phyloP scores from a whole-genome alignment of 1,140 invertebrate species.

The Scaptomyza hsui region DNA sequence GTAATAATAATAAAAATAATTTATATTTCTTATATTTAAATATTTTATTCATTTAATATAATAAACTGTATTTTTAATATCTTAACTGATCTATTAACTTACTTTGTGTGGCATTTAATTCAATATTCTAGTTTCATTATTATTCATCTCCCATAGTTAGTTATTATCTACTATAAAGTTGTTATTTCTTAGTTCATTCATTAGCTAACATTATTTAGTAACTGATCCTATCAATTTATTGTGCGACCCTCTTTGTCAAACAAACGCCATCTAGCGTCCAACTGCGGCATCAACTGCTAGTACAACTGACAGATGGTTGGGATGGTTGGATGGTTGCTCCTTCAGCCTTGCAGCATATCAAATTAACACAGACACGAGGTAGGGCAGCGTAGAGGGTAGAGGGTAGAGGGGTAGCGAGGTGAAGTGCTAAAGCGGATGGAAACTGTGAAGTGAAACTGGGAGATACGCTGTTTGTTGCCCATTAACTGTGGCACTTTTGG shows the following conservation, averaged over 20 bases:
- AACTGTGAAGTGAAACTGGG: slow-evolving; percentile 32
- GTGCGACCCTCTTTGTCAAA: slow-evolving; percentile 17
- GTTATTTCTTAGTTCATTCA: too few species aligned
- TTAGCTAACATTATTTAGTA: not conserved
- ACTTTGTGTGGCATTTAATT: too few species aligned
- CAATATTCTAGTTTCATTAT: too few species aligned
- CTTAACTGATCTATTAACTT: too few species aligned
- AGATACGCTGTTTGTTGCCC: slow-evolving; percentile 63
- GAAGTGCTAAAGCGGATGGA: not conserved
- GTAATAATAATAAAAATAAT: too few species aligned
- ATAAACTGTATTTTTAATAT: too few species aligned
- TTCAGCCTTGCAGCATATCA: slow-evolving; percentile 75
- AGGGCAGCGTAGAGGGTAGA: not conserved
- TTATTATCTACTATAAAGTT: too few species aligned
- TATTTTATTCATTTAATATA: too few species aligned
- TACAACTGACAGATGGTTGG: slow-evolving; percentile 68
- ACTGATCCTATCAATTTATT: slow-evolving; percentile 24
- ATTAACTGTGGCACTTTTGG: slow-evolving; percentile 81
- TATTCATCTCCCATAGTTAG: too few species aligned
- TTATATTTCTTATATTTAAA: too few species aligned
- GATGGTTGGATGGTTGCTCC: slow-evolving; percentile 5
- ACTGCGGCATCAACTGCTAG: slow-evolving; percentile 39
- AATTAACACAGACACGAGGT: slow-evolving; percentile 75
- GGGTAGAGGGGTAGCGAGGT: not conserved
- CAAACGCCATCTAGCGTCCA: slow-evolving; percentile 48